phyloP scores from a whole-genome alignment of 2,113 vertebrate genomes.

The Pseudonaja textilis region DNA sequence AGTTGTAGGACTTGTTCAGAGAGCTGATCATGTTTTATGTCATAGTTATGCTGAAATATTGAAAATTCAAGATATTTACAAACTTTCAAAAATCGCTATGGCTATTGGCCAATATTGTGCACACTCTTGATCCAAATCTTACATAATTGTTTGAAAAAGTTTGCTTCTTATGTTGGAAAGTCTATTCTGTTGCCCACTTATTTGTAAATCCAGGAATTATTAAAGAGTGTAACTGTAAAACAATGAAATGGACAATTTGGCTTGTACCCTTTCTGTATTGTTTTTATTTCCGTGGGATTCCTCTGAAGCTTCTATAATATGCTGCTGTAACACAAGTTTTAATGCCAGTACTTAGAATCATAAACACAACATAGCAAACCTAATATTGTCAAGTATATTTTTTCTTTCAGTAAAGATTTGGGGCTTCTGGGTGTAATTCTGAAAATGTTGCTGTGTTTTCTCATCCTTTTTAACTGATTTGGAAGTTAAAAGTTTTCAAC shows the following conservation, averaged over 20 bases:
- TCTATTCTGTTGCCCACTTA: background rate
- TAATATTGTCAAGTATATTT: background rate
- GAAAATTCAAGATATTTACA: background rate
- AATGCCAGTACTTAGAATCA: background rate
- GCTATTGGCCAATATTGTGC: background rate
- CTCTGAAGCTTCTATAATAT: background rate
- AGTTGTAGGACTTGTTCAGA: background rate
- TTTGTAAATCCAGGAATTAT: background rate
- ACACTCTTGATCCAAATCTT: background rate
- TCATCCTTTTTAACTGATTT: background rate
- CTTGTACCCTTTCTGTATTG: background rate
- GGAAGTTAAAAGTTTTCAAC: background rate
- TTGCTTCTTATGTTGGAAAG: background rate
- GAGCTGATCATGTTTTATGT: background rate
- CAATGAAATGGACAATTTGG: background rate
- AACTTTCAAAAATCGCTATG: background rate
- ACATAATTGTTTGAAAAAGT: background rate
- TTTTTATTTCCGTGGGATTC: background rate
- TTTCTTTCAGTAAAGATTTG: background rate
- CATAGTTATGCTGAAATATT: background rate
- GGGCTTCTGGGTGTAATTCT: background rate
- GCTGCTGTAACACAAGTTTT: background rate
- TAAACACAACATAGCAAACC: background rate
- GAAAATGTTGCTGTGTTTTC: background rate
- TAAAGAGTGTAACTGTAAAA: background rate